phyloP scores from a whole-genome alignment of 1,140 invertebrate genomes.

The Cherax quadricarinatus region DNA sequence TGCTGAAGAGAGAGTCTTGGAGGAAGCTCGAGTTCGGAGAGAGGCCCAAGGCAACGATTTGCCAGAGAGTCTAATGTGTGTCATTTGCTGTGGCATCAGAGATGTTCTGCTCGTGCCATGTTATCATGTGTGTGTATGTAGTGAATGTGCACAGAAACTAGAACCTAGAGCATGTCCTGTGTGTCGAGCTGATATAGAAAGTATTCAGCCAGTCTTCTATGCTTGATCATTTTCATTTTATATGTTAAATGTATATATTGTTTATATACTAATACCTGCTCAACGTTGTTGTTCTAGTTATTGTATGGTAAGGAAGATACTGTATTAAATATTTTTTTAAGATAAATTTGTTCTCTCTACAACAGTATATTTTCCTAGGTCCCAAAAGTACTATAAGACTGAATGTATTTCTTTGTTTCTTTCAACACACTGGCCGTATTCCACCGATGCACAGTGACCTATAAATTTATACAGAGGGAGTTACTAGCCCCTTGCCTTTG shows the following conservation, averaged over 20 bases:
- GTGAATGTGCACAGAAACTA: constrained; percentile 39
- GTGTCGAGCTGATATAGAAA: constrained; percentile 51
- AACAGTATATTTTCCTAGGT: too few relatives aligned
- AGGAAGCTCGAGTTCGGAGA: constrained; percentile 26
- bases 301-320: neutral
- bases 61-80: constrained; percentile 62
- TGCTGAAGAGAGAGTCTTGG: constrained; percentile 29
- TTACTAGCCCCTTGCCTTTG: too few relatives aligned
- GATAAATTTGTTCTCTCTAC: neutral
- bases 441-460: too few relatives aligned
- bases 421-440: too few relatives aligned
- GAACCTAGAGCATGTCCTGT: constrained; percentile 48
- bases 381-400: too few relatives aligned
- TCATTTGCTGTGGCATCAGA: constrained; percentile 45
- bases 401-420: too few relatives aligned
- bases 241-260: neutral
- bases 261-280: neutral
- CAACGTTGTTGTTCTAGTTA: neutral
- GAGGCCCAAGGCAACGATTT: constrained; percentile 18
- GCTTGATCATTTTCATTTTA: neutral
- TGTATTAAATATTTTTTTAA: neutral
- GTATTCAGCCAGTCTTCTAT: constrained; percentile 47
- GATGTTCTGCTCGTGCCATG: constrained; percentile 57
- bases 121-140: constrained; percentile 52
- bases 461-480: too few relatives aligned